Evolutionary conservation across 2,113 vertebrate species (phyloP).

Genomic region (Ictalurus punctatus): DNA sequence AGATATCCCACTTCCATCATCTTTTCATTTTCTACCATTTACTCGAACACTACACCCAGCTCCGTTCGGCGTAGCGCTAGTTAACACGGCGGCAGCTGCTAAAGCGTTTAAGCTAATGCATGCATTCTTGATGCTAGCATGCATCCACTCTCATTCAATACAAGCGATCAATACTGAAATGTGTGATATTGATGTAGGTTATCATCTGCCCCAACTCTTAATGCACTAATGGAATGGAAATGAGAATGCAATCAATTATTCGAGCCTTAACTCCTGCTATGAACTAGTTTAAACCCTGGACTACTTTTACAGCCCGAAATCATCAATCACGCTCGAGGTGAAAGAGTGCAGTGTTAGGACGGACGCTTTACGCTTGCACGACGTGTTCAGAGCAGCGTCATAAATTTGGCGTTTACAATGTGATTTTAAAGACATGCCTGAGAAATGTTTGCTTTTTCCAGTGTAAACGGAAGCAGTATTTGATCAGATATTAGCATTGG

Average conservation of each 20-base stretch:
- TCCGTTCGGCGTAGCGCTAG: neutral
- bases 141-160: neutral
- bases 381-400: neutral
- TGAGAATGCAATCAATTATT: constrained; percentile 30
- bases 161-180: constrained; percentile 14
- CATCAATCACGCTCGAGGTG: neutral
- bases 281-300: constrained; percentile 19
- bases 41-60: neutral
- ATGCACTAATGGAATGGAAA: constrained; percentile 36
- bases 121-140: neutral
- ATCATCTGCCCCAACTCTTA: constrained; percentile 29
- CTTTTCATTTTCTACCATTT: neutral
- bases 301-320: neutral
- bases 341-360: neutral
- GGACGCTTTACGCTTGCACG: no score
- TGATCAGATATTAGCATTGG: neutral
- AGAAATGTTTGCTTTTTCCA: neutral
- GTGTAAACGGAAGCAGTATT: neutral
- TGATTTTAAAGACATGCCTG: neutral
- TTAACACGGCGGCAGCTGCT: neutral
- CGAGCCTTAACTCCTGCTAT: neutral
- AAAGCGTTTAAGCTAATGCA: neutral
- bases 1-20: neutral
- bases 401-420: neutral
- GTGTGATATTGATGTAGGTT: constrained; percentile 17